Conservation (phyloP, 2,797 vertebrate genomes). For the Coccyzus lansbergi region DNA sequence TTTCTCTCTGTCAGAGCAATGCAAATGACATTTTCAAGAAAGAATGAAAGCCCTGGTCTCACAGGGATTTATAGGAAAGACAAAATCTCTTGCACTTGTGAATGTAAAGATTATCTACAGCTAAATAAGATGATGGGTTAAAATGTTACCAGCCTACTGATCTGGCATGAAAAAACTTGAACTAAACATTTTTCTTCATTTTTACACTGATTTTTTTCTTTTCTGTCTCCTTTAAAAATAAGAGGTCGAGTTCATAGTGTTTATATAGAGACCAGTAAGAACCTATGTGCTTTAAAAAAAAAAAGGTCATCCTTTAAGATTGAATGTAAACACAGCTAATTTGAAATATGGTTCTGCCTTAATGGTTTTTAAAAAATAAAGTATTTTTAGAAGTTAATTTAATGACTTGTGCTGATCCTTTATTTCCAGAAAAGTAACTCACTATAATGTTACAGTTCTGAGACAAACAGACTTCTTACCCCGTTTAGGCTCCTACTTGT, state of each 20-base stretch:
- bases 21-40: neutral
- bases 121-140: neutral
- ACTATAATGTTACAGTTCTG: neutral
- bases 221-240: neutral
- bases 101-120: neutral
- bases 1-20: neutral
- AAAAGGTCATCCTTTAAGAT: conserved; percentile 64
- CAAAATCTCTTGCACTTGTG: neutral
- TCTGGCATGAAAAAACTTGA: conserved; percentile 49
- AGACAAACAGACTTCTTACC: neutral
- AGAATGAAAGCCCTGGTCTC: neutral
- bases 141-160: neutral
- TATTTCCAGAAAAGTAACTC: neutral
- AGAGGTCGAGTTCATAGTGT: conserved; percentile 53
- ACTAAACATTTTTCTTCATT: conserved; percentile 24
- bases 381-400: conserved; percentile 73
- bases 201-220: conserved; percentile 46
- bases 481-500: neutral
- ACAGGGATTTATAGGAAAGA: neutral
- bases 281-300: conserved; percentile 42
- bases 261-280: conserved; percentile 57
- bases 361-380: conserved; percentile 77
- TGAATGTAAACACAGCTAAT: conserved; percentile 77
- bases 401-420: conserved; percentile 5
- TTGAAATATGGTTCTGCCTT: conserved; percentile 76